A percentile compares a stretch with the other conserved stretches of the same genome.
These are phyloP conservation scores for Euplagia quadripunctaria DNA, from an alignment of 2,888 invertebrate genomes.

Conservation along the genomic window DNA sequence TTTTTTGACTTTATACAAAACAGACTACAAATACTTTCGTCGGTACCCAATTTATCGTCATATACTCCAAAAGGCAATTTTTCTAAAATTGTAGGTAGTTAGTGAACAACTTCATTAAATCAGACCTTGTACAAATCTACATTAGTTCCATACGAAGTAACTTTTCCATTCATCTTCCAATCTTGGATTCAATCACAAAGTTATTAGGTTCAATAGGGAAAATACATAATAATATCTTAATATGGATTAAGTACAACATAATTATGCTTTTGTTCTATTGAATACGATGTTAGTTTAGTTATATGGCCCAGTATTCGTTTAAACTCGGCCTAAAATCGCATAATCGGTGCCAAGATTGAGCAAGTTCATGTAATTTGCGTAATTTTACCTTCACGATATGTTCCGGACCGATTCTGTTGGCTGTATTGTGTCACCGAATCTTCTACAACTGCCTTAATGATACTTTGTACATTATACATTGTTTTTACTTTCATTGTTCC, in stretches of 20 bases:
- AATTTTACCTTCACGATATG: constrained; percentile 63
- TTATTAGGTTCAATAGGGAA: too few species aligned
- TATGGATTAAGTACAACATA: neutral
- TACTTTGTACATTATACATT: constrained; percentile 6
- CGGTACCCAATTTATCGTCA: too few species aligned
- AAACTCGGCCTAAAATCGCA: constrained; percentile 32
- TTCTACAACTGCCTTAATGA: constrained; percentile 15
- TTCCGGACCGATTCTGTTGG: constrained; percentile 65
- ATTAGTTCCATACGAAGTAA: neutral
- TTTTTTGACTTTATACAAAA: too few species aligned
- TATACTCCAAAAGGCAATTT: too few species aligned
- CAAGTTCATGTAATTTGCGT: constrained; percentile 56
- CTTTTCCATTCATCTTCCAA: neutral
- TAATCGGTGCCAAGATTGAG: constrained; percentile 48
- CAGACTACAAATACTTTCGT: too few species aligned
- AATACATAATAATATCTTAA: neutral
- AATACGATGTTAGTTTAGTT: neutral
- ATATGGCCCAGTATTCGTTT: neutral
- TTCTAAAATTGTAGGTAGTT: too few species aligned
- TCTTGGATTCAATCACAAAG: too few species aligned
- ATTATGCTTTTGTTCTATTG: constrained; percentile 25
- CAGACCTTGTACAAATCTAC: too few species aligned
- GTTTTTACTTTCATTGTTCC: constrained; percentile 41
- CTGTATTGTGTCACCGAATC: constrained; percentile 45
- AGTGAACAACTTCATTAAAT: too few species aligned